phyloP scores from a whole-genome alignment of 2,113 vertebrate genomes.

The Nanorana parkeri region DNA sequence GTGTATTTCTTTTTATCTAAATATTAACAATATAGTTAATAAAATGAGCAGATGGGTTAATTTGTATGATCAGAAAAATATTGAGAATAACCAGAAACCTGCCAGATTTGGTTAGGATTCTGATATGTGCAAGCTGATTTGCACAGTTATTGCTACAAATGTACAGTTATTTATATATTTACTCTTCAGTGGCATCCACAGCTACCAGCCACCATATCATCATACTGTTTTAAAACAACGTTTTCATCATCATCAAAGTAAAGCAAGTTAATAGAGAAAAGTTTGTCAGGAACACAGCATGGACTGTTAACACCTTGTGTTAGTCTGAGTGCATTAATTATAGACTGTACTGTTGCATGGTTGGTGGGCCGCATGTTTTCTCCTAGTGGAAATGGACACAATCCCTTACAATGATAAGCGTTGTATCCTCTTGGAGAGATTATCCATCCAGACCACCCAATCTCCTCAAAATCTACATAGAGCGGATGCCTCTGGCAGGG shows the following conservation, averaged over 20 bases:
- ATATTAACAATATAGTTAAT: no score
- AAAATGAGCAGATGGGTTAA: no score
- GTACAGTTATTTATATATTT: no score
- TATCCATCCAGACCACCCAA: constrained; percentile 85
- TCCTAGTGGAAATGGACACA: constrained; percentile 80
- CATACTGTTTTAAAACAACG: constrained; percentile 83
- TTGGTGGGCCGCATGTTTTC: constrained; percentile 83
- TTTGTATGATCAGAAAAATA: no score
- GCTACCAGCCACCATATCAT: constrained; percentile 84
- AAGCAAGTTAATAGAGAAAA: constrained; percentile 82
- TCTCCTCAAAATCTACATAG: constrained; percentile 85
- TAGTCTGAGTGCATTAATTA: constrained; percentile 83
- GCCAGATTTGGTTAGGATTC: no score
- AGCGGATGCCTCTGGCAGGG: constrained; percentile 77
- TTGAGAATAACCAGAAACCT: no score
- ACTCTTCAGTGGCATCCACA: constrained; percentile 78
- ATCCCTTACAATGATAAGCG: constrained; percentile 82
- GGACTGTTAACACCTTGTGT: constrained; percentile 74
- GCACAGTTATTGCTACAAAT: no score
- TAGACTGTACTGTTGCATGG: constrained; percentile 84
- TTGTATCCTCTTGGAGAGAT: constrained; percentile 83
- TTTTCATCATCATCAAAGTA: constrained; percentile 85
- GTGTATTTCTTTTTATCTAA: no score
- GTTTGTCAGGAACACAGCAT: constrained; percentile 84
- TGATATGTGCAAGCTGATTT: no score